Percentiles rank a stretch among this genome's conserved stretches.
Conservation (phyloP, 1,140 invertebrate species). For the Drosophila kanapiae region DNA sequence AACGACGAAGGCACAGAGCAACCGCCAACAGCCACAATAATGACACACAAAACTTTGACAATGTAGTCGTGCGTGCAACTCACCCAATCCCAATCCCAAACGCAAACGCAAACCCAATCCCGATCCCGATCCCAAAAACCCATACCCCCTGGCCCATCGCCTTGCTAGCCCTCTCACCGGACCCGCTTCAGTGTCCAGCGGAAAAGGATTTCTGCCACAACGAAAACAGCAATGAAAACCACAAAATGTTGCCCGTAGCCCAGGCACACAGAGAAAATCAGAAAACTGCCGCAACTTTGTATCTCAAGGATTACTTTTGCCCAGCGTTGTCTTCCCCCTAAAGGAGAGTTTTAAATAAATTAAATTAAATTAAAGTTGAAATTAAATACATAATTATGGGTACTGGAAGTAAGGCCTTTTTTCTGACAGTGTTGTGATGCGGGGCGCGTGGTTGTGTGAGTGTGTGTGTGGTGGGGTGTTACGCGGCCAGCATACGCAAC, state of each 20-base stretch:
- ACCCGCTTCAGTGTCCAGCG: constrained; percentile 35
- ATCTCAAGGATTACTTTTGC: not conserved
- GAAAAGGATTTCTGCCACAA: constrained; percentile 80
- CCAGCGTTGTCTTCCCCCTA: no score
- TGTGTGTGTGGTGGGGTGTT: not conserved
- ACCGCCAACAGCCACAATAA: constrained; percentile 79
- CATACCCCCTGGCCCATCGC: not conserved
- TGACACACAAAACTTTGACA: constrained; percentile 81
- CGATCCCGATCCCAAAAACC: not conserved
- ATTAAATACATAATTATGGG: no score
- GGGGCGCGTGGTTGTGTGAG: not conserved
- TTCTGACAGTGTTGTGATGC: not conserved
- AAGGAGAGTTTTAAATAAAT: not conserved
- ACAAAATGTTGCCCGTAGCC: constrained; percentile 62
- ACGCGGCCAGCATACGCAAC: constrained; percentile 58
- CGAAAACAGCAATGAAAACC: constrained; percentile 81
- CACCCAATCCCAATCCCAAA: not conserved
- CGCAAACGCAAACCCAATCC: constrained; percentile 2
- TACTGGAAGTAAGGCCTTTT: not conserved
- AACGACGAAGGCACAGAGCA: constrained; percentile 34
- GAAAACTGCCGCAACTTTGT: not conserved
- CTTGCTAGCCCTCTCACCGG: constrained; percentile 1
- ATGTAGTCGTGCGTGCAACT: constrained; percentile 73
- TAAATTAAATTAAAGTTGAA: no score
- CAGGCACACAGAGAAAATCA: not conserved